phyloP scores from a whole-genome alignment of 1,140 invertebrate species.

The Brachionus plicatilis region DNA sequence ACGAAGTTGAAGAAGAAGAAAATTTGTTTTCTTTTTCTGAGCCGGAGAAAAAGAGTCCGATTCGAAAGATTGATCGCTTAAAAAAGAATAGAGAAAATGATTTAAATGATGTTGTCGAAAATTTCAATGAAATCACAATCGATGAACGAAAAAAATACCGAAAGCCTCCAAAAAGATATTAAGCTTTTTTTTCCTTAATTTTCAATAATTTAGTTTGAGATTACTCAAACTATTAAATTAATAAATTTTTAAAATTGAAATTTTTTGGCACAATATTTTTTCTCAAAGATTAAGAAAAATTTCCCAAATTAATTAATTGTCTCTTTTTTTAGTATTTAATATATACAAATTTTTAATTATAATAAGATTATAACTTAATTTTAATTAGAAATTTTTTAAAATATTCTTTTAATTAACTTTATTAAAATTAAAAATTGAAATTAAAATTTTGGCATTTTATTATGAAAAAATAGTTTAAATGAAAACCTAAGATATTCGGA shows the following conservation, averaged over 20 bases:
- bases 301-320: too few relatives aligned
- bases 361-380: too few relatives aligned
- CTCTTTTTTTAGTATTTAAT: too few relatives aligned
- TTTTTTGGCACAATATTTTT: too few relatives aligned
- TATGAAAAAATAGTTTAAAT: too few relatives aligned
- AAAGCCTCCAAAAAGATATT: neutral
- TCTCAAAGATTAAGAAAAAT: too few relatives aligned
- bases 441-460: too few relatives aligned
- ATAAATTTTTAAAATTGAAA: neutral
- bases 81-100: neutral
- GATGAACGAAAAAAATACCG: neutral
- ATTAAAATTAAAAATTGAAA: too few relatives aligned
- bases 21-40: neutral
- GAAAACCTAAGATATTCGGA: too few relatives aligned
- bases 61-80: neutral
- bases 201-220: neutral
- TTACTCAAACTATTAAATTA: neutral
- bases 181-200: neutral
- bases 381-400: too few relatives aligned
- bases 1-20: neutral
- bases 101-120: neutral
- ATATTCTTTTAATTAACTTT: too few relatives aligned
- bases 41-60: neutral
- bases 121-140: neutral
- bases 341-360: too few relatives aligned